Base-by-base conservation (phyloP, 1,140 invertebrate species). In the Sinella curviseta region DNA sequence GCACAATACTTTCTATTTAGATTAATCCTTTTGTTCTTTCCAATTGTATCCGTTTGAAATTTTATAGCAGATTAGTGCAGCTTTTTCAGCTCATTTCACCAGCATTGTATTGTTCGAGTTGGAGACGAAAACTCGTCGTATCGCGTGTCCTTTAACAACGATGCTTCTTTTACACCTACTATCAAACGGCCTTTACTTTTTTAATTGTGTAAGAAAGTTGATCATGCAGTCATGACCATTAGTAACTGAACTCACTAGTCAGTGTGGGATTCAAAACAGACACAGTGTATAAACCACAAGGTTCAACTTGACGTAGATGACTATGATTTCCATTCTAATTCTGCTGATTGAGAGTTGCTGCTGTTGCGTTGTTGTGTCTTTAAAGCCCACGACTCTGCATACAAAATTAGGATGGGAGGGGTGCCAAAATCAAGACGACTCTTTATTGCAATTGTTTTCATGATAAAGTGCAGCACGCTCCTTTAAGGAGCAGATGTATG, bases 351-450 rank as follows among this genome's bases (percentile, higher is more conserved):
- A 26, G 8, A 17, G 57, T 65, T 65, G 57, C 24, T 65, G 16
- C 26, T 65, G 57, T 65, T 65, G 57, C 24, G 8, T 12, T 8
- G 20, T 12, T 48, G 39, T 60, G 24, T 60, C 12, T 60, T 60
- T 60, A 60, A 70, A 70, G 24, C 65, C 65, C 65, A 70, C 65
- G 65, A 31, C 65, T 70, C 31, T 33, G 65, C 65, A 70, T 31
- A 70, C 28, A 24, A 70, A 70, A 60, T 60, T 30, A 70, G 31
- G 30, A 70, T 70, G 65, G 65, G 65, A 70, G 65, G 65, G 31
- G 65, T 70, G 65, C 65, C 65, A 70, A 60, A 70, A 70, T 70
- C 65, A 70, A 70, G 31, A 70, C 65, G 24, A 65, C 24, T 65
- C 24, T n/a, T 70, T n/a, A n/a, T 26, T 26, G 24, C 57, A 26